Conservation (phyloP, 2,797 vertebrate species). For the Anguilla pacifica region DNA sequence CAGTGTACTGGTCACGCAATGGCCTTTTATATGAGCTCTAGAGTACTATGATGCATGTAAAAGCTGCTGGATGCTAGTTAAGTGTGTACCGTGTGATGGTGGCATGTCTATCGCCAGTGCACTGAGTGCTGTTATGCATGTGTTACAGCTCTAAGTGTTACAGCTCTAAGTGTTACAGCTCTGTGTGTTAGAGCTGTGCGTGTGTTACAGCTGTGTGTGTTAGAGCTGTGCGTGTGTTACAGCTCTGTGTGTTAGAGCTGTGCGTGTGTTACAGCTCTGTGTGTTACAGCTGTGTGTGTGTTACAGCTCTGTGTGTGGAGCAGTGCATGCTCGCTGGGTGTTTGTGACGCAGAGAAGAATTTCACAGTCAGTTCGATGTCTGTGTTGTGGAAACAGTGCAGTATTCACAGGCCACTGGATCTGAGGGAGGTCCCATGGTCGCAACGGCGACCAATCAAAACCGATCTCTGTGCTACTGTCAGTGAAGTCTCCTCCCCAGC, state of each 20-base stretch:
- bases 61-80: background rate
- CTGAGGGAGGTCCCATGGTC: background rate
- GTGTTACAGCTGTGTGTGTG: too few species aligned
- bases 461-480: background rate
- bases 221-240: background rate
- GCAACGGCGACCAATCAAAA: background rate
- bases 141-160: background rate
- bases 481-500: background rate
- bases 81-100: too few species aligned
- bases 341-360: too few species aligned
- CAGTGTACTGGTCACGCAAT: background rate
- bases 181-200: too few species aligned
- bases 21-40: background rate
- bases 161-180: too few species aligned
- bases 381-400: constrained; percentile 7
- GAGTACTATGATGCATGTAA: background rate
- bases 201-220: too few species aligned
- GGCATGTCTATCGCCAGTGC: too few species aligned
- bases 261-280: too few species aligned
- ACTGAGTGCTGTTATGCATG: background rate
- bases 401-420: background rate
- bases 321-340: too few species aligned
- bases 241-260: too few species aligned
- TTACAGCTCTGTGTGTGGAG: too few species aligned
- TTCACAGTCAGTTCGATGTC: background rate